phyloP scores from a whole-genome alignment of 2,888 invertebrate species.

The Mycogona germanica region DNA sequence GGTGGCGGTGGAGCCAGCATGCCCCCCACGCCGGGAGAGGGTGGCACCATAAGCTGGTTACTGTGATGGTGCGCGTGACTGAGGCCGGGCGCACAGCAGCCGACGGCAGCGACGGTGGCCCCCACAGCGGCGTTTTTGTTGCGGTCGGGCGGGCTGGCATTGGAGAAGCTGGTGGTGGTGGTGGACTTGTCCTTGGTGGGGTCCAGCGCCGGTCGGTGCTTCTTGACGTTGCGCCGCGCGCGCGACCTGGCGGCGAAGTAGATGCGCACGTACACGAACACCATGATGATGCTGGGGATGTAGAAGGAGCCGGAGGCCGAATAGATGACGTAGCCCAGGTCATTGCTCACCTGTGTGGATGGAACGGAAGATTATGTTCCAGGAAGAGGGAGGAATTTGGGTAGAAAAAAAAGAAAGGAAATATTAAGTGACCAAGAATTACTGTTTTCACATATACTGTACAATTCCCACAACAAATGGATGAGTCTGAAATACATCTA shows the following conservation, averaged over 20 bases:
- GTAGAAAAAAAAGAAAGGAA: no score
- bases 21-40: no score
- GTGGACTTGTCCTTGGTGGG: constrained; percentile 27
- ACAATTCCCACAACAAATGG: no score
- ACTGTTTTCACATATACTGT: no score
- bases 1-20: background rate
- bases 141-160: constrained; percentile 24
- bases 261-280: constrained; percentile 97
- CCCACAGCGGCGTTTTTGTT: constrained; percentile 26
- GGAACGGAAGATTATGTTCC: background rate
- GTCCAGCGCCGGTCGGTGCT: constrained; percentile 22
- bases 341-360: constrained; percentile 64
- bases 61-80: no score
- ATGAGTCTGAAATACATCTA: no score
- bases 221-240: constrained; percentile 60
- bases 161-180: constrained; percentile 28
- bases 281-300: constrained; percentile 98
- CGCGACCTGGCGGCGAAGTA: constrained; percentile 91
- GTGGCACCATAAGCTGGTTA: no score
- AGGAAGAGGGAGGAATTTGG: no score
- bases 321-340: constrained; percentile 95
- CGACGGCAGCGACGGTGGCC: constrained; percentile 32
- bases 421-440: no score
- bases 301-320: constrained; percentile 98
- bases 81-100: background rate